phyloP scores from a whole-genome alignment of 2,888 invertebrate genomes.

The Phaonia tiefii region DNA sequence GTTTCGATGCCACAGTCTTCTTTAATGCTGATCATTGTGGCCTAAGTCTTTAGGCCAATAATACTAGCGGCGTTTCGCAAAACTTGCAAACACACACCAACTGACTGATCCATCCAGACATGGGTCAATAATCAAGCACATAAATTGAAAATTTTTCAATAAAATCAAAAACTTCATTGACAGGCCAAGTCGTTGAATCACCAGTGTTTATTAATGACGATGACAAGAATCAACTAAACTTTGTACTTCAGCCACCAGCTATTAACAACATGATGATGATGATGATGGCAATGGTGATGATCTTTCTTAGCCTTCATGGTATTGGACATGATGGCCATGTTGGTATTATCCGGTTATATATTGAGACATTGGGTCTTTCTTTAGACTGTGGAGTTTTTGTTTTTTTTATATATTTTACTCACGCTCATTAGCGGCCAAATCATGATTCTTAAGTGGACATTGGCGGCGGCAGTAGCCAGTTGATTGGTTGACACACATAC shows the following conservation, averaged over 20 bases:
- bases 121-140: neutral
- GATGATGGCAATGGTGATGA: neutral
- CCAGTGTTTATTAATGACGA: constrained; percentile 23
- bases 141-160: constrained; percentile 29
- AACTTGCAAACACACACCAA: constrained; percentile 4
- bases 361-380: neutral
- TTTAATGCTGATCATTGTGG: constrained; percentile 33
- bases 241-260: constrained; percentile 30
- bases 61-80: constrained; percentile 52
- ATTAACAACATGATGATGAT: neutral
- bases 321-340: constrained; percentile 5
- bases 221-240: constrained; percentile 42
- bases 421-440: constrained; percentile 62
- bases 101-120: neutral
- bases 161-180: neutral
- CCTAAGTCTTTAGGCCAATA: constrained; percentile 61
- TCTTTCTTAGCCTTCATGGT: neutral
- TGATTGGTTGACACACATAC: constrained; percentile 60
- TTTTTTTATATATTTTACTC: constrained; percentile 47
- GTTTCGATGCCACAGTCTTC: constrained; percentile 32
- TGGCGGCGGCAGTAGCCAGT: too few species aligned
- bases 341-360: constrained; percentile 50
- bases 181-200: constrained; percentile 20
- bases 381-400: neutral
- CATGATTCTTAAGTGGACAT: constrained; percentile 50